These are phyloP conservation scores for Scrobipalpa costella DNA, from an alignment of 2,888 invertebrate species.

Conservation along the genomic window DNA sequence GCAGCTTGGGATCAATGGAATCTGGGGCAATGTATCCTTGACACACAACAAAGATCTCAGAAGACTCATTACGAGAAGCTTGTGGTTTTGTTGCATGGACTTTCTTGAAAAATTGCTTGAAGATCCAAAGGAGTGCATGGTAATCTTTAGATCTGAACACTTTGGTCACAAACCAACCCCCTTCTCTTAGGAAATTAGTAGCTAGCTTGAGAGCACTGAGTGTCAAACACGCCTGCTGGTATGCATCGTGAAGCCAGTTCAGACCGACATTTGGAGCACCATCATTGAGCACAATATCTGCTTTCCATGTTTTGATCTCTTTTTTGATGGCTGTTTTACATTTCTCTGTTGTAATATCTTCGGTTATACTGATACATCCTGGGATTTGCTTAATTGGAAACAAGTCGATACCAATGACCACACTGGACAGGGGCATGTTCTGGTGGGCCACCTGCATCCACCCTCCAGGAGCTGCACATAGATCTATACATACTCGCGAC, in stretches of 20 bases:
- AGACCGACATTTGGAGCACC: slow-evolving; percentile 99
- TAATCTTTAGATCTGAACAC: slow-evolving; percentile 99
- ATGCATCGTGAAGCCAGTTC: slow-evolving; percentile 99
- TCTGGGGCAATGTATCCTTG: slow-evolving; percentile 96
- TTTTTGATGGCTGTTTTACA: slow-evolving; percentile 90
- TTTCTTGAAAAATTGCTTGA: slow-evolving; percentile 97
- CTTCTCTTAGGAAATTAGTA: slow-evolving; percentile 91
- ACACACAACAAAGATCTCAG: slow-evolving; percentile 99
- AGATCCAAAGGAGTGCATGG: slow-evolving; percentile 95
- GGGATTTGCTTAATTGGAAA: slow-evolving; percentile 94
- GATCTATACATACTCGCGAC: slow-evolving; percentile 97
- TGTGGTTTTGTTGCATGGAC: slow-evolving; percentile 99
- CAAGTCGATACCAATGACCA: slow-evolving; percentile 97
- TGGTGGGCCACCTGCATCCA: slow-evolving; percentile 99
- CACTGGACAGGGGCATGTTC: slow-evolving; percentile 97
- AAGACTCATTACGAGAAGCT: slow-evolving; percentile 98
- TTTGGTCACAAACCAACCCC: slow-evolving; percentile 99
- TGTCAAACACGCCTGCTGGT: slow-evolving; percentile 94
- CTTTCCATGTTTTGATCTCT: slow-evolving; percentile 97
- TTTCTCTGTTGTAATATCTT: slow-evolving; percentile 98
- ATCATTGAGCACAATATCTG: slow-evolving; percentile 97
- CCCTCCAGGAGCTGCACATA: slow-evolving; percentile 99
- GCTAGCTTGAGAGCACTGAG: slow-evolving; percentile 96
- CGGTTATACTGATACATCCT: slow-evolving; percentile 93
- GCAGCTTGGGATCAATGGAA: slow-evolving; percentile 94